These are phyloP conservation scores for Ethmia dodecea DNA, from an alignment of 2,888 invertebrate species.

Conservation along the genomic window DNA sequence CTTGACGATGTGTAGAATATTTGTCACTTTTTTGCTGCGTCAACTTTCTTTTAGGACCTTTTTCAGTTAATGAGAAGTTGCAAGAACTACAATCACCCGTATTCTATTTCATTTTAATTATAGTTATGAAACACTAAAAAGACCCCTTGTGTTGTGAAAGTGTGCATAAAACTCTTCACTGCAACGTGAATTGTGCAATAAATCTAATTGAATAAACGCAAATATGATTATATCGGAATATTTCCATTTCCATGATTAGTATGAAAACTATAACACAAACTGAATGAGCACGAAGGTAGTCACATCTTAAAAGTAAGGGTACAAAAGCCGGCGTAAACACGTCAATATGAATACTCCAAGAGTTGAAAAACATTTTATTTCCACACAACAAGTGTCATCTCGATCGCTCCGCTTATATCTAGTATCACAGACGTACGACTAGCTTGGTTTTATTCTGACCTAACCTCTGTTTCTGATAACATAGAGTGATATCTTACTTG, in stretches of 20 bases:
- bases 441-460: slow-evolving; percentile 13
- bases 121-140: no score
- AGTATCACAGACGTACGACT: slow-evolving; percentile 46
- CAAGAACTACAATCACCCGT: slow-evolving; percentile 24
- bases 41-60: no score
- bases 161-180: no score
- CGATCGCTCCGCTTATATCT: slow-evolving; percentile 43
- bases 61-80: slow-evolving; percentile 21
- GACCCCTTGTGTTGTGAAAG: no score
- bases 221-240: no score
- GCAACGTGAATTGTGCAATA: no score
- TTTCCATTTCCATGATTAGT: no score
- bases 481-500: slow-evolving; percentile 71
- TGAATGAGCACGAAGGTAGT: no score
- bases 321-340: slow-evolving; percentile 41
- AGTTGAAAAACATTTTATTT: slow-evolving; percentile 68
- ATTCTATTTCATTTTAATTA: no score
- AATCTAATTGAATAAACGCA: no score
- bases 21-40: background rate
- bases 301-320: slow-evolving; percentile 46
- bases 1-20: no score
- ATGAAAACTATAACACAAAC: background rate
- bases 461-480: slow-evolving; percentile 38
- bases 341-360: slow-evolving; percentile 67
- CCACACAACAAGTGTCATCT: slow-evolving; percentile 39